Base-by-base conservation (phyloP, 2,888 invertebrate species). In the Amphipoea oculea region DNA sequence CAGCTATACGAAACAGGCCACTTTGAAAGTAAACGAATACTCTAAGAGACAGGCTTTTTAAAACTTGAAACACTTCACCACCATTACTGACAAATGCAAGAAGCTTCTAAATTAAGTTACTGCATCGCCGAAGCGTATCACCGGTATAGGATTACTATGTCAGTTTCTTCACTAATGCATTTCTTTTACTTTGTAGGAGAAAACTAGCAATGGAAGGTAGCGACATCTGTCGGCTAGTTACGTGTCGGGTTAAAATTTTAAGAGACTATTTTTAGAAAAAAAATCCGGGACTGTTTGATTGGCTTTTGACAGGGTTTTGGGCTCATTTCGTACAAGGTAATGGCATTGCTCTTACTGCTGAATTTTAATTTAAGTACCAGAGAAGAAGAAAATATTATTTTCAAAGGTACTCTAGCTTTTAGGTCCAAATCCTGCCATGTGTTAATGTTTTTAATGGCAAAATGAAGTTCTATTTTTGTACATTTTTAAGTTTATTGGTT, bases 121-220 rank as follows among this genome's bases (percentile, higher is more conserved):
- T 40, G 23, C 60, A 11, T 65, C 45, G 40, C n/a, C 62, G 68
- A 72, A 62, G 54, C 75, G 48, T 54, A 48, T 67, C 45, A 67
- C 83, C 20, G 40, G 83, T 57, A 65, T 83, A 75, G 57, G n/a
- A 81, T 86, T 81, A 69, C 78, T 40, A 11, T 48, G 81, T 74
- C 86, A 76, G 20, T 73, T 62, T n/a, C n/a, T 29, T 29, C 20
- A 77, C 81, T 83, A 86, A 86, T 86, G 85, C 86, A 83, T 86
- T 86, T 83, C 66, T 86, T 86, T 78, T 63, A 69, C 63, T 62
- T 68, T 63, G 29, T 0, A 23, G 42, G 0, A 14, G 63, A n/a
- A 57, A 62, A 65, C 29, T 45, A 36, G 81, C 14, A 79, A 71
- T 51, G 63, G n/a, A 62, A 67, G 29, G 76, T 69, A 40, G 72